Base-by-base conservation (phyloP, 1,140 invertebrate species). In the Plectrocnemia conspersa region DNA sequence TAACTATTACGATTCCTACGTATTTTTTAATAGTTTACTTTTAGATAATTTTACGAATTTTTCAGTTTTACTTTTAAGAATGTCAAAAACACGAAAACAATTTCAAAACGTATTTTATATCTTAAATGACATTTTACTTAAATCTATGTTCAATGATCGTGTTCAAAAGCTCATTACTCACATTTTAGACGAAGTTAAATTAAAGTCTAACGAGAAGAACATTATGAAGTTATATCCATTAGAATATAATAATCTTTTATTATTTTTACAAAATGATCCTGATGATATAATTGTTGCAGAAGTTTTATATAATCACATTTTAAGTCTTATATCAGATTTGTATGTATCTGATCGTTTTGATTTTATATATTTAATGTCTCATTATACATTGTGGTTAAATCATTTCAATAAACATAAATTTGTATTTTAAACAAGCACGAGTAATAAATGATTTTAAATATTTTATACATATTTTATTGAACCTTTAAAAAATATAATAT, bases 61-160 rank as follows among this genome's bases (percentile, higher is more conserved):
- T 32, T 13, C 13, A 16, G 16, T 38, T n/a, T 50, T 50, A 38
- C 2, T 50, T 10, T 6, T 19, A 1, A 38, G 47, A 24, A 7
- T 38, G 36, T 10, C 33, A 1, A 52, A 42, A 23, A 42, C 40
- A 13, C n/a, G 19, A 25, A 2, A 4, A 25, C 7, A 27, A n/a
- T 52, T 52, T 52, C n/a, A 27, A 4, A 15, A 2, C n/a, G 7
- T 29, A 16, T 52, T 52, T 52, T 40, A 42, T 15, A 6, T 29
- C 3, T 18, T 52, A 29, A 16, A 13, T 9, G 24, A 52, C 19
- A 41, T 52, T 5, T 42, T 27, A n/a, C 18, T 52, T 3, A 40
- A 52, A 24, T 52, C 36, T 15, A 32, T 32, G 2, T 42, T 29
- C 23, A 22, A 52, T 13, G 2, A 16, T 3, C 7, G 19, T 11